These are phyloP conservation scores for Sarcophaga carnaria DNA, from an alignment of 2,888 invertebrate genomes.

Conservation along the genomic window DNA sequence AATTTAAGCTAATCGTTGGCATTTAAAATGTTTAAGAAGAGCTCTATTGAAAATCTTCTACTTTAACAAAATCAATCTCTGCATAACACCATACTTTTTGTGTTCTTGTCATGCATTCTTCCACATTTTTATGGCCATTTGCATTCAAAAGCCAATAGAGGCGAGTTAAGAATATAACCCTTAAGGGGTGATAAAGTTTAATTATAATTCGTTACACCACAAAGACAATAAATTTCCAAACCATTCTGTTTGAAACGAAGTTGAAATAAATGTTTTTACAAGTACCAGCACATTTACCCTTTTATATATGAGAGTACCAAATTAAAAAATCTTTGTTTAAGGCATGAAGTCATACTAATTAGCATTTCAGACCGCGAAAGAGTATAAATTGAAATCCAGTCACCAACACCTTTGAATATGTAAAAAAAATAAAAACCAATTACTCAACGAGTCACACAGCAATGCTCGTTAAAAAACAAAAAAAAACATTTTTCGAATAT, in stretches of 20 bases:
- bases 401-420: not conserved
- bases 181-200: constrained; percentile 49
- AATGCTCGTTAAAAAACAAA: not conserved
- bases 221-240: constrained; percentile 51
- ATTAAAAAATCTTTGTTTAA: constrained; percentile 20
- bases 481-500: not conserved
- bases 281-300: not conserved
- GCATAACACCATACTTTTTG: not conserved
- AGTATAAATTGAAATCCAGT: constrained; percentile 36
- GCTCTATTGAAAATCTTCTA: not conserved
- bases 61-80: not conserved
- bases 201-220: constrained; percentile 63
- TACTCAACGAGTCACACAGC: not conserved
- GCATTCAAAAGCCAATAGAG: constrained; percentile 3
- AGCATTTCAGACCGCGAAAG: constrained; percentile 49
- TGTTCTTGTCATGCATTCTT: not conserved
- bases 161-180: constrained; percentile 22
- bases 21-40: not conserved
- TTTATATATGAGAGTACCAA: too few species aligned
- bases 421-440: not conserved
- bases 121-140: not conserved
- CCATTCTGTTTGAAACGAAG: constrained; percentile 41
- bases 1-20: not conserved
- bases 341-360: constrained; percentile 55
- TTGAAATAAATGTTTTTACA: constrained; percentile 9